Evolutionary conservation across 2,797 vertebrate genomes (phyloP).

Genomic region (Melanotaenia parkinsoni): DNA sequence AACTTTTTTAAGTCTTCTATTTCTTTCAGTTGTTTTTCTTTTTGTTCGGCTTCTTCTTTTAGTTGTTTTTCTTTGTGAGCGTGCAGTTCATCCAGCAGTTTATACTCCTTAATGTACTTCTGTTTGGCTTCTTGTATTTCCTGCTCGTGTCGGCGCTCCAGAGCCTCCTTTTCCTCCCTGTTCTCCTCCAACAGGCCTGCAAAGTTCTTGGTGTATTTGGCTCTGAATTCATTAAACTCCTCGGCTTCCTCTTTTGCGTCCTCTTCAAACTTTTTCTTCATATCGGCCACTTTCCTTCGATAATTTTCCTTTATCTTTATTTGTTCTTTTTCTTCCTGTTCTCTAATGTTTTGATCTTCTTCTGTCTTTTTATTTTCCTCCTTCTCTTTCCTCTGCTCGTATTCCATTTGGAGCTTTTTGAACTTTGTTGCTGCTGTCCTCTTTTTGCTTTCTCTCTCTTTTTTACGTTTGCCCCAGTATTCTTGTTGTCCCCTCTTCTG

Average conservation of each 20-base stretch:
- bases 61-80: too few relatives aligned
- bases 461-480: background rate
- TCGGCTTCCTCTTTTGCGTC: slow-evolving; percentile 24
- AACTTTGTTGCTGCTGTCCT: background rate
- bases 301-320: background rate
- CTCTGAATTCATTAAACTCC: background rate
- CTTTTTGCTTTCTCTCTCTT: background rate
- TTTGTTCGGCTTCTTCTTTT: too few relatives aligned
- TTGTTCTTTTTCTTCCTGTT: background rate
- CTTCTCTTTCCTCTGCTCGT: background rate
- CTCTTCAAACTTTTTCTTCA: slow-evolving; percentile 13
- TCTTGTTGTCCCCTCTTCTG: background rate
- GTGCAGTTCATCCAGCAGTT: too few relatives aligned
- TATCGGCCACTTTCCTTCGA: background rate
- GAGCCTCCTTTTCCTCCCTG: too few relatives aligned
- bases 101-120: too few relatives aligned
- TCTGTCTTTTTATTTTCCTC: background rate
- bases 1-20: too few relatives aligned
- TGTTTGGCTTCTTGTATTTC: too few relatives aligned
- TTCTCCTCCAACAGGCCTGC: too few relatives aligned
- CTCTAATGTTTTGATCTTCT: background rate
- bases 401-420: slow-evolving; percentile 11
- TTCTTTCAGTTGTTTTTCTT: too few relatives aligned
- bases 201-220: too few relatives aligned
- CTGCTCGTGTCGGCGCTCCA: too few relatives aligned